Base-by-base conservation (phyloP, 2,888 invertebrate species). In the Erebia epiphron region DNA sequence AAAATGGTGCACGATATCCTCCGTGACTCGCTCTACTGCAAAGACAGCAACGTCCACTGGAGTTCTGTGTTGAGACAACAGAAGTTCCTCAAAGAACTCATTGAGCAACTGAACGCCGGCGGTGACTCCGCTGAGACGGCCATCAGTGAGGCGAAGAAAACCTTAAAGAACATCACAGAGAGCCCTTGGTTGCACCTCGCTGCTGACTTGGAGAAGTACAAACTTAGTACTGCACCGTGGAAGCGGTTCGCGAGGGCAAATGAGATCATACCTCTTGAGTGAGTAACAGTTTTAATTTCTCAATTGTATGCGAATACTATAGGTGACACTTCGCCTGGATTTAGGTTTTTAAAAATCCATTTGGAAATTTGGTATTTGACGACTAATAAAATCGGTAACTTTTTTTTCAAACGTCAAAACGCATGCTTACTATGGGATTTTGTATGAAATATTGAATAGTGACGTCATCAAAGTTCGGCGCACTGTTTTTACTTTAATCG, bases 11-110 rank as follows among this genome's bases (percentile, higher is more conserved):
- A 85, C 76, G 92, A 90, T 71, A 79, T 85, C 0, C 82, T 91
- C 7, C 86, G 90, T 8, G 92, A 93, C 76, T 79, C 87, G 0
- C 68, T 92, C 0, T 93, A 91, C 83, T 77, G 79, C 49, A 76
- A 81, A 94, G 96, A 96, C 79, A 96, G 96, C 82, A 98, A 98
- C 86, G 92, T 95, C 68, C 95, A 95, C 80, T 94, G 95, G 77
- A 94, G 94, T 77, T 96, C 96, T 62, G 95, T 97, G 79, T 85
- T 98, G 16, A 93, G 96, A 0, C 98, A 98, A 81, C 96, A 96
- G 72, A 95, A 95, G 76, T 98, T 98, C 86, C 92, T 98, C 26
- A 95, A 95, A 9, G 92, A 95, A 10, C 82, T 97, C 16, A 82
- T 96, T n/a, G 94, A 95, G 68, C 92, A 93, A 69, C 82, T 97